phyloP scores from a whole-genome alignment of 2,797 vertebrate genomes.

The Brachyalestes nurse region DNA sequence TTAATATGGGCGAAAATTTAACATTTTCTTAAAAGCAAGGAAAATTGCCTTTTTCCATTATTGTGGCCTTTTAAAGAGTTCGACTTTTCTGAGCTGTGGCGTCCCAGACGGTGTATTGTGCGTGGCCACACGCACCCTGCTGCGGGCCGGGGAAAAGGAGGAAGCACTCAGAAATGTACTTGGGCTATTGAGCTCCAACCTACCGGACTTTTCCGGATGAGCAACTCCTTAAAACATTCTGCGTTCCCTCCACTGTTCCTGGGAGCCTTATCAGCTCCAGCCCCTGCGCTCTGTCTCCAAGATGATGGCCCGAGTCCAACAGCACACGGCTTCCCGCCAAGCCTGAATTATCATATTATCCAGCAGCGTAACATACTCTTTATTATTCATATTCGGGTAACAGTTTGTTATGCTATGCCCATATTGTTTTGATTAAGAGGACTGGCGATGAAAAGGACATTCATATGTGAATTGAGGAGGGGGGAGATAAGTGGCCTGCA shows the following conservation, averaged over 20 bases:
- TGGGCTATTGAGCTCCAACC: slow-evolving; percentile 45
- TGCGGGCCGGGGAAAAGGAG: background rate
- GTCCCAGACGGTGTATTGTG: background rate
- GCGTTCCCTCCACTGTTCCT: slow-evolving; percentile 18
- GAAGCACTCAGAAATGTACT: slow-evolving; percentile 49
- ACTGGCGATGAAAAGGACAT: slow-evolving; percentile 37
- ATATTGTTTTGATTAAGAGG: slow-evolving; percentile 41
- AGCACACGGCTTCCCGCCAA: slow-evolving; percentile 34
- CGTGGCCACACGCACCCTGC: background rate
- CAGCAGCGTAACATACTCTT: slow-evolving; percentile 25
- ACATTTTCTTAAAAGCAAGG: too few species aligned
- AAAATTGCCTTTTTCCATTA: background rate
- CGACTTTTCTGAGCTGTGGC: background rate
- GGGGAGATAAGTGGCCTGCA: slow-evolving; percentile 43
- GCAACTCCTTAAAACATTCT: slow-evolving; percentile 54
- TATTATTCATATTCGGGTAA: slow-evolving; percentile 36
- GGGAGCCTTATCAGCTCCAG: slow-evolving; percentile 38
- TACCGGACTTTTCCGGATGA: slow-evolving; percentile 47
- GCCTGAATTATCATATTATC: slow-evolving; percentile 44
- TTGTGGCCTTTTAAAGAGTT: background rate
- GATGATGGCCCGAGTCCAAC: slow-evolving; percentile 42
- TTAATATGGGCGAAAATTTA: too few species aligned
- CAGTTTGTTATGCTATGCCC: slow-evolving; percentile 34
- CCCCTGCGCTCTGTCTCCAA: slow-evolving; percentile 40
- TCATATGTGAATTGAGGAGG: slow-evolving; percentile 4